Evolutionary conservation across 1,140 invertebrate genomes (phyloP).

Genomic region (Drosophila pseudoobscura): DNA sequence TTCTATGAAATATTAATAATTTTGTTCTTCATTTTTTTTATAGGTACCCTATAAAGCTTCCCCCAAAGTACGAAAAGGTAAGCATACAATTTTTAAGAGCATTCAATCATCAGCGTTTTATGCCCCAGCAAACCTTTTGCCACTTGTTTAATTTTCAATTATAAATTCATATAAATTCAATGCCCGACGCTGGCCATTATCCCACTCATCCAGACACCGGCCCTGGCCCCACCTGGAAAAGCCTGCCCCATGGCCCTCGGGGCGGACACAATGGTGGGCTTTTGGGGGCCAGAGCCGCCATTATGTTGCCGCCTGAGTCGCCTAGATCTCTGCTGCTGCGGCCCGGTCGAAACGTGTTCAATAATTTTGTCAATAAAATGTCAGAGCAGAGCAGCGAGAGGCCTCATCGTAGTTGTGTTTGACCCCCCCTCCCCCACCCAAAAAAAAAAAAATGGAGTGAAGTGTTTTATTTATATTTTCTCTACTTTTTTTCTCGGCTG

Average conservation of each 20-base stretch:
- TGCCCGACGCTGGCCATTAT: slow-evolving; percentile 35
- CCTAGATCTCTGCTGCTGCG: slow-evolving; percentile 54
- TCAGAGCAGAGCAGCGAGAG: slow-evolving; percentile 26
- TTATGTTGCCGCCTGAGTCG: slow-evolving; percentile 38
- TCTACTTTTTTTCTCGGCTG: background rate
- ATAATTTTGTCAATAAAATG: slow-evolving; percentile 81
- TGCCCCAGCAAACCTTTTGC: background rate
- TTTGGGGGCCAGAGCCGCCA: slow-evolving; percentile 23
- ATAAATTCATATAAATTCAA: slow-evolving; percentile 72
- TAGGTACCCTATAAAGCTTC: no score
- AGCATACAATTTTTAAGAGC: slow-evolving; percentile 12
- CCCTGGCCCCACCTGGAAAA: background rate
- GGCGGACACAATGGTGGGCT: slow-evolving; percentile 17
- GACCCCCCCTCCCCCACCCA: slow-evolving; percentile 8
- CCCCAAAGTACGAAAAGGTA: background rate
- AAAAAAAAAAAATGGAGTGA: slow-evolving; percentile 41
- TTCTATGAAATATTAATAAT: no score
- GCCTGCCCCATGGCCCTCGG: background rate
- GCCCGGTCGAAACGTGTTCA: slow-evolving; percentile 73
- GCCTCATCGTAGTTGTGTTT: slow-evolving; percentile 12
- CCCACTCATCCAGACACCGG: slow-evolving; percentile 24
- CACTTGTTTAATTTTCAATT: slow-evolving; percentile 72
- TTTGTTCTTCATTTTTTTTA: no score
- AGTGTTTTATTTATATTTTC: slow-evolving; percentile 45
- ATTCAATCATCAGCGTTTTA: slow-evolving; percentile 2